phyloP scores from a whole-genome alignment of 1,140 invertebrate genomes.

The Battus philenor region DNA sequence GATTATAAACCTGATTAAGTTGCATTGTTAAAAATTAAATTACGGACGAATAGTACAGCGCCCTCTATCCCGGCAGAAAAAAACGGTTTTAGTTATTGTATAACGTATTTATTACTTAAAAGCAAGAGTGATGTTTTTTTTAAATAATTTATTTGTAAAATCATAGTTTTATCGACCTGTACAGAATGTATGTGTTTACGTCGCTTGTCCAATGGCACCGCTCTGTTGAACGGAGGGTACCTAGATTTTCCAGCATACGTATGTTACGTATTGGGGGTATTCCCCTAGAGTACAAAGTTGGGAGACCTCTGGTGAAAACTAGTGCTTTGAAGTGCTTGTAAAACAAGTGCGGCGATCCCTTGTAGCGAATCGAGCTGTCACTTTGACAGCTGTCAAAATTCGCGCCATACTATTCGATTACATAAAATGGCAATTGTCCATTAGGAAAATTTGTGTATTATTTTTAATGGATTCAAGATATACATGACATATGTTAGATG shows the following conservation, averaged over 20 bases:
- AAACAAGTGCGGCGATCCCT: constrained; percentile 56
- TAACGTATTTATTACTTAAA: constrained; percentile 68
- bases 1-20: neutral
- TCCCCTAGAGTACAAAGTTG: constrained; percentile 2
- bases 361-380: no score
- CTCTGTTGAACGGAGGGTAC: neutral
- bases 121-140: constrained; percentile 49
- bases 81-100: constrained; percentile 48
- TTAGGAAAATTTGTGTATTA: no score
- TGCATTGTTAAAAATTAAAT: no score
- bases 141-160: constrained; percentile 68
- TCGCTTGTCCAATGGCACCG: constrained; percentile 1
- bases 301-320: constrained; percentile 19
- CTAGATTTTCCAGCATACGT: neutral
- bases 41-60: no score
- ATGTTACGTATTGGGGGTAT: constrained; percentile 13
- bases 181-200: constrained; percentile 19
- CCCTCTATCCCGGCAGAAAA: constrained; percentile 32
- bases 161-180: constrained; percentile 43
- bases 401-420: no score
- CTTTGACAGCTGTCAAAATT: no score
- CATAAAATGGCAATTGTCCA: no score
- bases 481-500: no score
- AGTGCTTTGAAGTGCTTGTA: constrained; percentile 64
- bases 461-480: no score